These are phyloP conservation scores for Latrodectus hesperus DNA, from an alignment of 2,888 invertebrate genomes.

Conservation along the genomic window DNA sequence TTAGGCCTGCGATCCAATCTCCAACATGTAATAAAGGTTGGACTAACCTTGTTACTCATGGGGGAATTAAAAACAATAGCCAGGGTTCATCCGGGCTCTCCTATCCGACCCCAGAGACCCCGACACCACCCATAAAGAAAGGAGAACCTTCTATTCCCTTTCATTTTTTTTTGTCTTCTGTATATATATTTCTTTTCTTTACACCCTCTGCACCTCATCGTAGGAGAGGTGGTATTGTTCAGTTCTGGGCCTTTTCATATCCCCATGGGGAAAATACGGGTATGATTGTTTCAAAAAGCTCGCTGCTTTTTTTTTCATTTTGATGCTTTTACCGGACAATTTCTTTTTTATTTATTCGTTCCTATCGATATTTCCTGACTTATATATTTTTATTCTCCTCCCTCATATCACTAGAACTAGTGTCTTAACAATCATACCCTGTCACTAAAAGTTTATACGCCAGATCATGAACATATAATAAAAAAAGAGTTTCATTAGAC, in stretches of 20 bases:
- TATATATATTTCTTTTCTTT: constrained; percentile 30
- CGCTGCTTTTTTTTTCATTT: background rate
- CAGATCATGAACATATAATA: too few species aligned
- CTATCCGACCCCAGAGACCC: constrained; percentile 48
- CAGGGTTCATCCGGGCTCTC: constrained; percentile 58
- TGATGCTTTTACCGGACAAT: background rate
- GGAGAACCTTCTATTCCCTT: constrained; percentile 1
- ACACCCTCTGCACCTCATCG: constrained; percentile 61
- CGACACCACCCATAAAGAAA: constrained; percentile 58
- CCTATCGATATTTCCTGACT: background rate
- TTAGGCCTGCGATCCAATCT: constrained; percentile 67
- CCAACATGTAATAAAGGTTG: constrained; percentile 69
- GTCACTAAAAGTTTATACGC: background rate
- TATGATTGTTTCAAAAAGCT: constrained; percentile 62
- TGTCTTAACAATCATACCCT: background rate
- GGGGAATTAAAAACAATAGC: constrained; percentile 69
- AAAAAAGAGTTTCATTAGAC: too few species aligned
- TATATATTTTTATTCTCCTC: background rate
- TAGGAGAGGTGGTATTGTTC: constrained; percentile 33
- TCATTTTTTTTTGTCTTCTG: constrained; percentile 24
- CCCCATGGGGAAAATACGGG: constrained; percentile 55
- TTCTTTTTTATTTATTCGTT: background rate
- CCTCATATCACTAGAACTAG: background rate
- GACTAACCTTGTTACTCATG: constrained; percentile 58
- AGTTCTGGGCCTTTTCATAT: constrained; percentile 56